Conservation (phyloP, 2,888 invertebrate species). For the Latrodectus elegans region DNA sequence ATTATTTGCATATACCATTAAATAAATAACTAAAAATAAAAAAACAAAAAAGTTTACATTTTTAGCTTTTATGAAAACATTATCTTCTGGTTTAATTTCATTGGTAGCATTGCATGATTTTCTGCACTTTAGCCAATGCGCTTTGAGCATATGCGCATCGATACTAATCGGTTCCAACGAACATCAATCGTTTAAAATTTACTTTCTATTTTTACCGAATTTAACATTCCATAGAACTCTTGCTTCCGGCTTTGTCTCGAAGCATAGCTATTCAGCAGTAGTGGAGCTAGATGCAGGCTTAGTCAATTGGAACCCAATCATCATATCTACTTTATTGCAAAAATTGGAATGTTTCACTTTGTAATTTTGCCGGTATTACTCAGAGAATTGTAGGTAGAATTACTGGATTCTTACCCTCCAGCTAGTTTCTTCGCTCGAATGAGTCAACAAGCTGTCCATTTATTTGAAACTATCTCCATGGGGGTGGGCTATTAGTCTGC, state of each 20-base stretch:
- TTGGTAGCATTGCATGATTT: no score
- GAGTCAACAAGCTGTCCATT: conserved; percentile 12
- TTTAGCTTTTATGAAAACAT: no score
- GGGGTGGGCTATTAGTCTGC: conserved; percentile 5
- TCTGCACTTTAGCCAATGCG: no score
- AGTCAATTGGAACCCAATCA: not conserved
- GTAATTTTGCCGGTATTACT: conserved; percentile 5
- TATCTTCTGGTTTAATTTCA: no score
- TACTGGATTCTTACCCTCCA: not conserved
- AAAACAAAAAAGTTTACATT: no score
- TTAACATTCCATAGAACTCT: not conserved
- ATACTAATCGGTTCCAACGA: not conserved
- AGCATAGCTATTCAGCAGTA: not conserved
- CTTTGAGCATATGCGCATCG: no score
- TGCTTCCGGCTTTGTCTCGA: not conserved
- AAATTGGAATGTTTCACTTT: conserved; percentile 9
- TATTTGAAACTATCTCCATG: conserved; percentile 8
- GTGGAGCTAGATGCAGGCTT: not conserved
- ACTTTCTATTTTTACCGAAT: no score
- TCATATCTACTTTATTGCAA: not conserved
- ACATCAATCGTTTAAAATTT: not conserved
- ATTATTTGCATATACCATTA: no score
- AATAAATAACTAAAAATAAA: no score
- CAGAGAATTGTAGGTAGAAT: not conserved
- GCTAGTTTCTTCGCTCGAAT: conserved; percentile 13